Conservation (phyloP, 2,888 invertebrate species). For the Plagodis dolabraria region DNA sequence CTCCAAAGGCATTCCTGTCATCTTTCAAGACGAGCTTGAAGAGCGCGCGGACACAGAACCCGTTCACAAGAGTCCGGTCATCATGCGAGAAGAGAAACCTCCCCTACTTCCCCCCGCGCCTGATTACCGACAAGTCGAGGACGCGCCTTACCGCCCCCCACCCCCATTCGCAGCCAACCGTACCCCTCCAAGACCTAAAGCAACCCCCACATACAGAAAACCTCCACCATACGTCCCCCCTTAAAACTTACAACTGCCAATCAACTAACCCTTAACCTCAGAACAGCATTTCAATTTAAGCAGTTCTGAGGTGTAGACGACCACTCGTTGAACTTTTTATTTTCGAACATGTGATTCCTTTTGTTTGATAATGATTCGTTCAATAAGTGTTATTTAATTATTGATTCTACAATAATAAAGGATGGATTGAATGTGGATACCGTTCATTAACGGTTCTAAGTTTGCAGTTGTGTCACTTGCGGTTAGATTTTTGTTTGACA, state of each 20-base stretch:
- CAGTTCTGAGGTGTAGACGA: neutral
- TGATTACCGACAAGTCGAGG: slow-evolving; percentile 86
- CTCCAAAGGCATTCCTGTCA: slow-evolving; percentile 95
- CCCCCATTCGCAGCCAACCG: slow-evolving; percentile 92
- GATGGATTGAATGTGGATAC: too few species aligned
- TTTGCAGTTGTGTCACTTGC: neutral
- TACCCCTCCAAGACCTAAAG: slow-evolving; percentile 91
- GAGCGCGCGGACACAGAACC: slow-evolving; percentile 95
- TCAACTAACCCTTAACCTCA: slow-evolving; percentile 15
- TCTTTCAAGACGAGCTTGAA: slow-evolving; percentile 98
- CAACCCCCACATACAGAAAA: slow-evolving; percentile 96
- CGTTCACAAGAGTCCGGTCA: slow-evolving; percentile 95
- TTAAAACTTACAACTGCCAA: slow-evolving; percentile 83
- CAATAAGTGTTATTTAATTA: slow-evolving; percentile 11
- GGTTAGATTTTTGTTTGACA: slow-evolving; percentile 33
- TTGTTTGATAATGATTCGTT: slow-evolving; percentile 9
- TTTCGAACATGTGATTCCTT: slow-evolving; percentile 1
- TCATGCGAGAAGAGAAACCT: slow-evolving; percentile 97
- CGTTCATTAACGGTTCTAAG: too few species aligned
- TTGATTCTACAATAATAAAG: neutral
- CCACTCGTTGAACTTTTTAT: slow-evolving; percentile 11
- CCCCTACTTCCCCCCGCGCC: slow-evolving; percentile 92
- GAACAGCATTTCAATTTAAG: neutral
- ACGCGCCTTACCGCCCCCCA: slow-evolving; percentile 95
- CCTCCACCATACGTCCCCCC: slow-evolving; percentile 99